These are phyloP conservation scores for Cryptotis parvus DNA, from an alignment of 2,113 vertebrate species.

Conservation along the genomic window DNA sequence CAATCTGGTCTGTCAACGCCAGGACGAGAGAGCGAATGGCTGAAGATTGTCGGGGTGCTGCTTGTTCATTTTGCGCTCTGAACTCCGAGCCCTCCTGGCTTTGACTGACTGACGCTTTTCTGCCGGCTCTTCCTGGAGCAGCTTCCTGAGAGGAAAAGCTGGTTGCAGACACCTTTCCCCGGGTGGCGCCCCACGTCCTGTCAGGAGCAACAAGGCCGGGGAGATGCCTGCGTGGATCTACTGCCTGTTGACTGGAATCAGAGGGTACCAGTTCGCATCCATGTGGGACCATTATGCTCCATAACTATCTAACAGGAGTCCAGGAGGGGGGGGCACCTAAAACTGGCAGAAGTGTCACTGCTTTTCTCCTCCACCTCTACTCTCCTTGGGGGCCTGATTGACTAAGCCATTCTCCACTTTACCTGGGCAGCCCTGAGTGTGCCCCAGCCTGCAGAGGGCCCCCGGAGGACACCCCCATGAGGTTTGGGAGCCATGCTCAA, in stretches of 20 bases:
- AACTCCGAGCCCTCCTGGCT: neutral
- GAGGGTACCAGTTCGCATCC: accelerated
- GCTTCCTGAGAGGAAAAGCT: neutral
- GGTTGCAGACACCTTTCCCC: neutral
- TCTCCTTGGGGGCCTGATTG: neutral
- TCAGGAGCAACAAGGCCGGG: neutral
- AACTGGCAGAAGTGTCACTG: neutral
- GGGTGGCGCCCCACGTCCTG: neutral
- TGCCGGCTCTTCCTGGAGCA: accelerated
- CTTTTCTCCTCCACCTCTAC: neutral
- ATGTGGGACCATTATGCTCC: neutral
- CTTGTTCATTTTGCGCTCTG: neutral
- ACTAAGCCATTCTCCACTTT: neutral
- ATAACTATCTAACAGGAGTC: neutral
- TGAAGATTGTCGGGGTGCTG: neutral
- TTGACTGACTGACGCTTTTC: accelerated
- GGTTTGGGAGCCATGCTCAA: neutral
- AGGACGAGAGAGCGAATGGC: accelerated
- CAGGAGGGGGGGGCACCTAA: neutral
- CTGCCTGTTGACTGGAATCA: accelerated
- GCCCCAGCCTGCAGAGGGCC: too few relatives aligned
- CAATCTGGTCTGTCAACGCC: neutral
- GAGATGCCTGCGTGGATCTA: neutral
- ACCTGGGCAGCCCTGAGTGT: too few relatives aligned
- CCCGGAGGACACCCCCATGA: too few relatives aligned